phyloP scores from a whole-genome alignment of 2,797 vertebrate species.

The Acrossocheilus wenchowensis region DNA sequence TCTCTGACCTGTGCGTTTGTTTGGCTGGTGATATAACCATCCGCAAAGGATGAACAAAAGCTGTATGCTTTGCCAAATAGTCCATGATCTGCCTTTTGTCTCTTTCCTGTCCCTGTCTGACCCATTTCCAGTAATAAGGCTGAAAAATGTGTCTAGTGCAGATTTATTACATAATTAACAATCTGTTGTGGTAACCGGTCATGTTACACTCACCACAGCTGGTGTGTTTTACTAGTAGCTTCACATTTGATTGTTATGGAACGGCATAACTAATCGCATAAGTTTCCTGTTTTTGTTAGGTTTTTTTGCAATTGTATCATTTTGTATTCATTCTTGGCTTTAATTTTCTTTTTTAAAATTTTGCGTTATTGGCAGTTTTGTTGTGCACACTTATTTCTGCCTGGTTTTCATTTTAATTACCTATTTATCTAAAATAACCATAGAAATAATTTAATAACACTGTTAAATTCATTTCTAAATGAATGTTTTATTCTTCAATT shows the following conservation, averaged over 20 bases:
- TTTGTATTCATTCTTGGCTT: not conserved
- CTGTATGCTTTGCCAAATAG: slow-evolving; percentile 24
- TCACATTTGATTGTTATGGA: not conserved
- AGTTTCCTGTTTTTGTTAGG: not conserved
- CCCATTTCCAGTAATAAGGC: slow-evolving; percentile 41
- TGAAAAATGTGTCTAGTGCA: not conserved
- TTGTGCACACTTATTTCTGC: not conserved
- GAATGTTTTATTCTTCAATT: not conserved
- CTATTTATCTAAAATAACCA: not conserved
- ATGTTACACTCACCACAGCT: not conserved
- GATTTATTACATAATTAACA: not conserved
- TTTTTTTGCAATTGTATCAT: not conserved
- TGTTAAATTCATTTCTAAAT: not conserved
- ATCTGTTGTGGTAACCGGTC: not conserved
- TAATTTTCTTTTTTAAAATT: accelerated
- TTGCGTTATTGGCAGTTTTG: not conserved
- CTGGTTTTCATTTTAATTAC: not conserved
- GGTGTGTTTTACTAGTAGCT: not conserved
- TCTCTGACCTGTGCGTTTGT: not conserved
- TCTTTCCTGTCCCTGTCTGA: slow-evolving; percentile 18
- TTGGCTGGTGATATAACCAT: slow-evolving; percentile 27
- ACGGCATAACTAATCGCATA: not conserved
- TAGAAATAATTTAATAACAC: not conserved
- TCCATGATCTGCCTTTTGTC: slow-evolving; percentile 32
- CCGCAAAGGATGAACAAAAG: slow-evolving; percentile 11